These are phyloP conservation scores for Hypomecis punctinalis DNA, from an alignment of 2,888 invertebrate species.

Conservation along the genomic window DNA sequence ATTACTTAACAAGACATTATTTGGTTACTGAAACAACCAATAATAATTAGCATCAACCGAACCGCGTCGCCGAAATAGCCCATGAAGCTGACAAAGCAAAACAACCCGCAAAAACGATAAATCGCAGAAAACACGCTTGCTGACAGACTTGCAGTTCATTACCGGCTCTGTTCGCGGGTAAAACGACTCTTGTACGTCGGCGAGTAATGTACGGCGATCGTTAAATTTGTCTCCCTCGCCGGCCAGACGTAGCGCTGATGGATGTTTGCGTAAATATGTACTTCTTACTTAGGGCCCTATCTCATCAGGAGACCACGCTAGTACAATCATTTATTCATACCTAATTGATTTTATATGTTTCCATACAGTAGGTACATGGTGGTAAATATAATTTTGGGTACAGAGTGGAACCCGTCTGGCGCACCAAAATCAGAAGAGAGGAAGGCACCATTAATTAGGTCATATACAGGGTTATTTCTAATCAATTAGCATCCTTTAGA, in stretches of 20 bases:
- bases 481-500: too few relatives aligned
- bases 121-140: constrained; percentile 65
- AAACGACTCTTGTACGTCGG: constrained; percentile 50
- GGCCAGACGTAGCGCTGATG: constrained; percentile 64
- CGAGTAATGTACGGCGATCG: constrained; percentile 63
- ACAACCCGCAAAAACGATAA: constrained; percentile 57
- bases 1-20: background rate
- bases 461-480: too few relatives aligned
- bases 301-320: too few relatives aligned
- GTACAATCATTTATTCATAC: too few relatives aligned
- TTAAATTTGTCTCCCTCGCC: constrained; percentile 83
- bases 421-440: too few relatives aligned
- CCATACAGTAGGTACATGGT: too few relatives aligned
- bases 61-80: constrained; percentile 47
- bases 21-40: constrained; percentile 14
- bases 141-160: constrained; percentile 81
- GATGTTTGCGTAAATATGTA: constrained; percentile 76
- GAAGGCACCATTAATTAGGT: too few relatives aligned
- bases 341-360: too few relatives aligned
- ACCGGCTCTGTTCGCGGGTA: constrained; percentile 56
- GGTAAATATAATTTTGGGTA: too few relatives aligned
- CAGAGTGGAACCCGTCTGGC: too few relatives aligned
- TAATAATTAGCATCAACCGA: constrained; percentile 39
- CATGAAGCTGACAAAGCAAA: constrained; percentile 50
- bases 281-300: too few relatives aligned